Evolutionary conservation across 2,888 invertebrate species (phyloP).

Genomic region (Oxycera nigricornis): DNA sequence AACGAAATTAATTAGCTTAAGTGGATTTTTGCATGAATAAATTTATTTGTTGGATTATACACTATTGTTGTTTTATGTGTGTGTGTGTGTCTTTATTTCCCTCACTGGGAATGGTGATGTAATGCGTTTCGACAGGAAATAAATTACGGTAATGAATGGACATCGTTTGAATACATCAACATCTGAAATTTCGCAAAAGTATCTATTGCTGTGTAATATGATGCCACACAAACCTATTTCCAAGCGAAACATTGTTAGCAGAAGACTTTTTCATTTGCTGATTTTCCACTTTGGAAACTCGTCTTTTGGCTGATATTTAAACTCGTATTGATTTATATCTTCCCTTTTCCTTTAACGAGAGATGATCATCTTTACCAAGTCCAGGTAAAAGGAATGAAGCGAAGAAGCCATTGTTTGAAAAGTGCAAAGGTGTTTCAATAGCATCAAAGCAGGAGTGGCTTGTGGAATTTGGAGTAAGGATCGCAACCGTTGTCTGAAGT

Average conservation of each 20-base stretch:
- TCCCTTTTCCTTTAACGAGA: background rate
- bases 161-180: background rate
- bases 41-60: no score
- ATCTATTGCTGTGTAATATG: background rate
- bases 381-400: background rate
- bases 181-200: background rate
- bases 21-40: background rate
- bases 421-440: background rate
- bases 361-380: background rate
- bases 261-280: background rate
- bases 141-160: background rate
- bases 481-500: no score
- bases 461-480: background rate
- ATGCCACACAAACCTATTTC: background rate
- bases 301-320: background rate
- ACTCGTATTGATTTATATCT: background rate
- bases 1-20: constrained; percentile 10
- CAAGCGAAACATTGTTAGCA: background rate
- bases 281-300: background rate
- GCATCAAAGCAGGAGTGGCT: background rate
- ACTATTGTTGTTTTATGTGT: no score
- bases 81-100: no score
- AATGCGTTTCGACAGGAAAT: background rate
- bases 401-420: background rate
- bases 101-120: no score